phyloP scores from a whole-genome alignment of 2,888 invertebrate genomes.

The Liopterus haemorrhoidalis region DNA sequence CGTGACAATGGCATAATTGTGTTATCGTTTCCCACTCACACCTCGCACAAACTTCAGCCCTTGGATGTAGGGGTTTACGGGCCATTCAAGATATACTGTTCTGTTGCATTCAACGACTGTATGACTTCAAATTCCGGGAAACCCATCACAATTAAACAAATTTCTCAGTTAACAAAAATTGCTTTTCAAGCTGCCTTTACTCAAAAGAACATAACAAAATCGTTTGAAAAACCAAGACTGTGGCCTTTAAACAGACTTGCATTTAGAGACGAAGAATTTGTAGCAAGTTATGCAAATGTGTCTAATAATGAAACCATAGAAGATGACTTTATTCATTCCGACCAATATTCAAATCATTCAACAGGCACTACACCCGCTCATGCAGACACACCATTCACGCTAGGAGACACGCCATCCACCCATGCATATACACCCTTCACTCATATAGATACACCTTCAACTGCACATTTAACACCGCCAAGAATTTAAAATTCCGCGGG shows the following conservation, averaged over 20 bases:
- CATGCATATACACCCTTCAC: no score
- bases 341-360: no score
- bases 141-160: constrained; percentile 30
- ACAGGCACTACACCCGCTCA: no score
- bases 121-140: constrained; percentile 33
- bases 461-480: no score
- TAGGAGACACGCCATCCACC: no score
- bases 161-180: constrained; percentile 24
- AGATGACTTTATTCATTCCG: no score
- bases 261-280: constrained; percentile 28
- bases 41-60: constrained; percentile 37
- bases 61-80: constrained; percentile 34
- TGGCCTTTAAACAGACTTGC: constrained; percentile 30
- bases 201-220: constrained; percentile 28
- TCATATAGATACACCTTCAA: no score
- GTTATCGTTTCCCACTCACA: constrained; percentile 39
- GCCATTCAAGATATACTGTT: constrained; percentile 35
- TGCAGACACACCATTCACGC: no score
- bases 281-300: constrained; percentile 23
- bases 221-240: constrained; percentile 31
- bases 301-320: constrained; percentile 7
- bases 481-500: no score
- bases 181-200: no score
- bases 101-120: constrained; percentile 29
- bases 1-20: constrained; percentile 38